Evolutionary conservation across 1,140 invertebrate genomes (phyloP), one percentile per base, ranked within the genome.

Genomic region (Eumaeus atala): DNA sequence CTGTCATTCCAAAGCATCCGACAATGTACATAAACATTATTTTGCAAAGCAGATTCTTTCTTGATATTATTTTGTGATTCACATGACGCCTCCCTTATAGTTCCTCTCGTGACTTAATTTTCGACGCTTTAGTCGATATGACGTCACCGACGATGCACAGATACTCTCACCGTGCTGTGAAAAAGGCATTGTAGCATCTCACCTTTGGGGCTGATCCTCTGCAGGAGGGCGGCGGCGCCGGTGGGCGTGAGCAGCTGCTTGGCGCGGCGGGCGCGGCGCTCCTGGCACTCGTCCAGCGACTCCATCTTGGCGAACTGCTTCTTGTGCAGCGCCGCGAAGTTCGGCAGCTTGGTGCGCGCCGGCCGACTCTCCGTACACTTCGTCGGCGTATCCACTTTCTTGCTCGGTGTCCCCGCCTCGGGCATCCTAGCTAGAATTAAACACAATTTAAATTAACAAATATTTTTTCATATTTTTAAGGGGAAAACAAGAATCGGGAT

Each of bases 241-340:
- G 62, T 68, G 7, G 72, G 71, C 4, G 74, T 78, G 7, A 86
- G 70, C 49, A 90, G 62, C 33, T 78, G 72, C 40, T 70, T 80
- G 6, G 89, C 89, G 5, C 87, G 88, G 59, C 77, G 82, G 37
- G 87, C 88, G 74, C 84, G 90, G 58, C 87, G 72, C 67, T 77
- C 72, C 49, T 90, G 83, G 57, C 89, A 88, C 69, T 92, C 90
- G 18, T 89, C 81, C 10, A 92, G 58, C 36, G 90, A 92, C 72
- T 92, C 91, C 90, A 92, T 91, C 66, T 89, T 88, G 4, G 82
- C 83, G 61, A 92, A 92, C 47, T 89, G 87, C 64, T 88, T 89
- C 61, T 91, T 82, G 64, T 93, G 92, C 37, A 93, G 88, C 6
- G 89, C 88, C 4, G 89, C 85, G 61, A 93, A 93, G 77, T 92